These are phyloP conservation scores for Bos indicus DNA, from an alignment of 2,113 vertebrate species.

Conservation along the genomic window DNA sequence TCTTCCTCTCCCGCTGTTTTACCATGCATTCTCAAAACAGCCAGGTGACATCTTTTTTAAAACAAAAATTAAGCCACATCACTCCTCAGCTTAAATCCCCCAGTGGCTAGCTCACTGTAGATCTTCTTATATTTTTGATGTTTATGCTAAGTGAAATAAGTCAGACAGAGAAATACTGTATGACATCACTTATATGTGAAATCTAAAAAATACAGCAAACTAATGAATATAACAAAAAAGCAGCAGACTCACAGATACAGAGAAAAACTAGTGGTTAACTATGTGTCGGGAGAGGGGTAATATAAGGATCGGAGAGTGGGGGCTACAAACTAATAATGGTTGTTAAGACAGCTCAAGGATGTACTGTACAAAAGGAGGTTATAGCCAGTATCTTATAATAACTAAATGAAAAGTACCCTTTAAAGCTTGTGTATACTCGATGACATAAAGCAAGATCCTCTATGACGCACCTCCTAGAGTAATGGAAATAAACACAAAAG, in stretches of 20 bases:
- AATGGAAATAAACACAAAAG: neutral
- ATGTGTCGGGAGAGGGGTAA: neutral
- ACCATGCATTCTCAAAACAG: neutral
- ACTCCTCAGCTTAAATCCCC: neutral
- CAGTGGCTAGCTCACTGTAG: neutral
- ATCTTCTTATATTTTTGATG: neutral
- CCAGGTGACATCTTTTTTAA: neutral
- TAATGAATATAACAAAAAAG: neutral
- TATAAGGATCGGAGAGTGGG: neutral
- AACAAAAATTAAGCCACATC: constrained; percentile 11
- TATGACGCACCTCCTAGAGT: neutral
- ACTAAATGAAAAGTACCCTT: neutral
- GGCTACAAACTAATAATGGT: neutral
- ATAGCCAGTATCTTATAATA: neutral
- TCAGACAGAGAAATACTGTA: neutral
- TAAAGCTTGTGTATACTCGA: neutral
- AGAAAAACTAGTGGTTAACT: neutral
- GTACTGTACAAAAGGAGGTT: neutral
- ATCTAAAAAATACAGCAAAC: neutral
- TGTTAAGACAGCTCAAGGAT: neutral
- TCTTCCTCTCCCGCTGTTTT: neutral
- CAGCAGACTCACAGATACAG: neutral
- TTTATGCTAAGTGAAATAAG: neutral
- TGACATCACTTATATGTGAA: neutral
- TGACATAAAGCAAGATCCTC: neutral